phyloP scores from a whole-genome alignment of 2,797 vertebrate species.

The Acanthopagrus latus region DNA sequence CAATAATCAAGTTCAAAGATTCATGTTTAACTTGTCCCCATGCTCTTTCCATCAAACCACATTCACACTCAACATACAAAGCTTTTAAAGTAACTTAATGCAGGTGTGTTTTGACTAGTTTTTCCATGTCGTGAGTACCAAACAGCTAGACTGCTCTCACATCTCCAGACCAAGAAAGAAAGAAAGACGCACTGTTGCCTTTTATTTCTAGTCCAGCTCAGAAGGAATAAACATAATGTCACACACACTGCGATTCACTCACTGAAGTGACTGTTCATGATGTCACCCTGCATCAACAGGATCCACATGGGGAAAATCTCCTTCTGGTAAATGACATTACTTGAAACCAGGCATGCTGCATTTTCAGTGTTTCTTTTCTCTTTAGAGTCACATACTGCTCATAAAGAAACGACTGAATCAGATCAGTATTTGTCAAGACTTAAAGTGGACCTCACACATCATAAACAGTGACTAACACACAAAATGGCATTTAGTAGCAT shows the following conservation, averaged over 20 bases:
- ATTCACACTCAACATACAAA: background rate
- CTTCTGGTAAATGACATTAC: background rate
- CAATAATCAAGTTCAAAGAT: background rate
- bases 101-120: no score
- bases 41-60: background rate
- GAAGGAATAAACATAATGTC: background rate
- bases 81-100: no score
- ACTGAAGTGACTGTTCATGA: background rate
- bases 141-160: background rate
- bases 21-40: background rate
- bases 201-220: background rate
- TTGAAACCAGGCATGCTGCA: background rate
- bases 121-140: no score
- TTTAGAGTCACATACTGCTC: background rate
- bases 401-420: background rate
- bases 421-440: background rate
- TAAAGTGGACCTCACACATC: background rate
- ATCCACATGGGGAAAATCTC: background rate
- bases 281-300: slow-evolving; percentile 3
- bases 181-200: background rate
- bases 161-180: background rate
- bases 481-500: background rate
- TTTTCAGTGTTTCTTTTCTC: slow-evolving; percentile 2
- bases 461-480: background rate
- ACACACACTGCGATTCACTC: background rate